A percentile compares a stretch with the other conserved stretches of the same genome.
Evolutionary conservation across 2,888 invertebrate species (phyloP).

Genomic region (Acronicta leporina): DNA sequence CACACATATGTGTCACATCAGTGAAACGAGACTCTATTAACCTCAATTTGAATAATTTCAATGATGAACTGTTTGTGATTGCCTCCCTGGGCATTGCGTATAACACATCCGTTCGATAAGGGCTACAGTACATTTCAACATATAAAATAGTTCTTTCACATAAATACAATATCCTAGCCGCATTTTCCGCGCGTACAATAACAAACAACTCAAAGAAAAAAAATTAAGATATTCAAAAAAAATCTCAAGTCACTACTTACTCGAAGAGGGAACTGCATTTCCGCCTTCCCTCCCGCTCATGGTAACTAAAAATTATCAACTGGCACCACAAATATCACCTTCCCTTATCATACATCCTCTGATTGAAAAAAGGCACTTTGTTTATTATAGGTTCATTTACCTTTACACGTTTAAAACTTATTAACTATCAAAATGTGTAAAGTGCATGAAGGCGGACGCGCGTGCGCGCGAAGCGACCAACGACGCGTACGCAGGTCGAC

Average conservation of each 20-base stretch:
- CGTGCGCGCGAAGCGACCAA: conserved; percentile 83
- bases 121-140: conserved; percentile 71
- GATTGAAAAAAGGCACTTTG: conserved; percentile 74
- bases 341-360: conserved; percentile 80
- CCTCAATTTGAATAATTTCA: conserved; percentile 86
- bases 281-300: conserved; percentile 88
- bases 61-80: conserved; percentile 83
- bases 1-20: conserved; percentile 86
- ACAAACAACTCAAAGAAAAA: conserved; percentile 35
- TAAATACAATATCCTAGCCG: conserved; percentile 54
- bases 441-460: conserved; percentile 81
- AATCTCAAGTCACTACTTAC: conserved; percentile 77
- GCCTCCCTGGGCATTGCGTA: conserved; percentile 77
- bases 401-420: conserved; percentile 73
- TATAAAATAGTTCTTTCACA: conserved; percentile 66
- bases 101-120: conserved; percentile 83
- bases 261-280: conserved; percentile 88
- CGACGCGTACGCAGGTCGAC: conserved; percentile 87
- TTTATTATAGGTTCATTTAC: conserved; percentile 71
- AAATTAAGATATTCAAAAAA: conserved; percentile 33
- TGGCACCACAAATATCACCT: conserved; percentile 86
- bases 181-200: conserved; percentile 14
- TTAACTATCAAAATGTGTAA: conserved; percentile 75
- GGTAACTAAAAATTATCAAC: conserved; percentile 80
- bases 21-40: conserved; percentile 84